Evolutionary conservation across 2,113 vertebrate genomes (phyloP), one percentile per base, ranked within the genome.

Genomic region (Apodemus speciosus): DNA sequence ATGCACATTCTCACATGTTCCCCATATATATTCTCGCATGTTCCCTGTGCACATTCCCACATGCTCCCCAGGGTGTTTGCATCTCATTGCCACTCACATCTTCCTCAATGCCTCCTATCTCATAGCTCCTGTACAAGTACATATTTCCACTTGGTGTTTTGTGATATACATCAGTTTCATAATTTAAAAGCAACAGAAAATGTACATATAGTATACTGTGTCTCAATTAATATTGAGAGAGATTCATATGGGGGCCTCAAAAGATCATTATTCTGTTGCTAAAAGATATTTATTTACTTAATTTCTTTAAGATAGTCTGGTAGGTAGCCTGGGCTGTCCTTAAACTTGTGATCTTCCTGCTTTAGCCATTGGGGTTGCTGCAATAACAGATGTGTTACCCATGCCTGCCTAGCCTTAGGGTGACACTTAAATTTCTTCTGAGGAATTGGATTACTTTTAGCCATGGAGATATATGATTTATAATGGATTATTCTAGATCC

Each of bases 341-440:
- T 9, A 9, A 75, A 60, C 30, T 38, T 75, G 11, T 9, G 6
- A 9, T 23, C 30, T 13, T 46, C 27, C 56, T 62, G 25, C 30
- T 43, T 49, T 21, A 58, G 21, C 35, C 1, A 0, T 25, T 25
- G 9, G 23, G 40, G 68, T 38, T 56, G 13, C 23, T 38, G 14
- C 1, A 9, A 16, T 69, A 51, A 40, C 7, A 30, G 2, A 27
- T 27, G 66, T 30, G 15, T 38, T 53, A 9, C 35, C 56, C 23
- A 40, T 27, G 32, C 23, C 21, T 40, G n/a, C 4, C 35, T 64
- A 27, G 62, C 11, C 9, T 18, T 32, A 62, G 40, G 4, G 15
- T 53, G 90, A 49, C 27, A 93, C 73, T 76, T 58, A 77, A 97
- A 90, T 69, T 79, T 88, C 3, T 75, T 96, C 56, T 85, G 86